Percentiles rank a stretch among this genome's conserved stretches.
Conservation (phyloP, 2,888 invertebrate genomes). For the Lapara coniferarum region DNA sequence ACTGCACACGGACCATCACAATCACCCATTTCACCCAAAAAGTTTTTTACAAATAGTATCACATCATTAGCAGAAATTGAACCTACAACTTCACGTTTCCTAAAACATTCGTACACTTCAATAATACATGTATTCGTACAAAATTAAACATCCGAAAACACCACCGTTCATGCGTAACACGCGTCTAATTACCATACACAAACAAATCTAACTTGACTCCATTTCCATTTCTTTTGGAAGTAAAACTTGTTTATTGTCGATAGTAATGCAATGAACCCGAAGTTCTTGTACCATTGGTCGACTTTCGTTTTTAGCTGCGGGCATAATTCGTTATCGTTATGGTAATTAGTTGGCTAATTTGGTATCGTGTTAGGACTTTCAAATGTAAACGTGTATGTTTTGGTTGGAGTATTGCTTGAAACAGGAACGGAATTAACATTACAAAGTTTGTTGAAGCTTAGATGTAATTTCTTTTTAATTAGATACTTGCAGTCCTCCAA, state of each 20-base stretch:
- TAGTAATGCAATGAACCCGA: neutral
- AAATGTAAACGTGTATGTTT: neutral
- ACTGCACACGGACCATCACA: too few relatives aligned
- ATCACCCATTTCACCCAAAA: too few relatives aligned
- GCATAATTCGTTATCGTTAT: neutral
- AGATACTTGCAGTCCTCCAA: too few relatives aligned
- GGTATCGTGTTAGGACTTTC: neutral
- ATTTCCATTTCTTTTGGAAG: neutral
- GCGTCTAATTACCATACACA: neutral
- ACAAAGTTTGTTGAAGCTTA: too few relatives aligned
- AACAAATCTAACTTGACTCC: neutral
- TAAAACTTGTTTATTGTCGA: constrained; percentile 10
- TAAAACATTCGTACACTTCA: neutral
- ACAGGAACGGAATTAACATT: too few relatives aligned
- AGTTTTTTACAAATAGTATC: too few relatives aligned
- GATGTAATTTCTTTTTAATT: too few relatives aligned
- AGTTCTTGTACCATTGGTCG: neutral
- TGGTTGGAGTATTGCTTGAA: neutral
- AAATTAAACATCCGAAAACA: neutral
- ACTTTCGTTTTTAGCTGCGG: constrained; percentile 15
- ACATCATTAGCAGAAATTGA: too few relatives aligned
- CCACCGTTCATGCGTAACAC: neutral
- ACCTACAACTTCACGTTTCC: too few relatives aligned
- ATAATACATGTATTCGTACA: neutral
- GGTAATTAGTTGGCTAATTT: constrained; percentile 12